phyloP scores from a whole-genome alignment of 1,140 invertebrate genomes.

The Cydia amplana region DNA sequence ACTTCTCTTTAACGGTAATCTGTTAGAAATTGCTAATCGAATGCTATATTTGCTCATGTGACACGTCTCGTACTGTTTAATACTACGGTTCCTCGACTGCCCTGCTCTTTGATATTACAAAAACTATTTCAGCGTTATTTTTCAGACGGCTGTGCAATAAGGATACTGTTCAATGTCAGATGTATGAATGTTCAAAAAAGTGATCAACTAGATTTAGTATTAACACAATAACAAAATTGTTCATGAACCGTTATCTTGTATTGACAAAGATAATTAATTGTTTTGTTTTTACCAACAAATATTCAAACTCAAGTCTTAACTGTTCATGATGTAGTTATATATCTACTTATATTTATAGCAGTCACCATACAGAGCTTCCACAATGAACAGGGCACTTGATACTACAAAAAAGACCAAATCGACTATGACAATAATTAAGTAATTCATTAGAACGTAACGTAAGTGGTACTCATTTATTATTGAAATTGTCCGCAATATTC shows the following conservation, averaged over 20 bases:
- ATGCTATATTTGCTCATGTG: slow-evolving; percentile 15
- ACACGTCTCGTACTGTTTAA: slow-evolving; percentile 1
- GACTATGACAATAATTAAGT: slow-evolving; percentile 23
- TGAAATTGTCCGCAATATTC: neutral
- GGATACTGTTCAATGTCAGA: slow-evolving; percentile 73
- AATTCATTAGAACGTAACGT: slow-evolving; percentile 16
- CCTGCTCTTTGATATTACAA: slow-evolving; percentile 78
- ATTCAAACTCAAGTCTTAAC: slow-evolving; percentile 47
- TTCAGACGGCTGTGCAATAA: slow-evolving; percentile 77
- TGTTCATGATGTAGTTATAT: slow-evolving; percentile 69
- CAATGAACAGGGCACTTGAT: slow-evolving; percentile 37
- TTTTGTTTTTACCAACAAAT: slow-evolving; percentile 3
- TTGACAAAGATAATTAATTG: slow-evolving; percentile 32
- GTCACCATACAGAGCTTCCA: slow-evolving; percentile 49
- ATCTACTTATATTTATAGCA: slow-evolving; percentile 46
- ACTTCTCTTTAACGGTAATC: slow-evolving; percentile 5
- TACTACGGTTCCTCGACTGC: neutral
- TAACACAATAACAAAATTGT: slow-evolving; percentile 73
- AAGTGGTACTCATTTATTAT: slow-evolving; percentile 21
- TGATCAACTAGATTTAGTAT: slow-evolving; percentile 71
- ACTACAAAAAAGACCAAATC: slow-evolving; percentile 21
- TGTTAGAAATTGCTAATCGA: slow-evolving; percentile 14
- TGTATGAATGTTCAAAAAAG: slow-evolving; percentile 75
- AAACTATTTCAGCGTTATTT: slow-evolving; percentile 72
- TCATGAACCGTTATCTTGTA: slow-evolving; percentile 64